Evolutionary conservation across 2,113 vertebrate species (phyloP), one percentile per base, ranked within the genome.

Genomic region (Oreamnos americanus): DNA sequence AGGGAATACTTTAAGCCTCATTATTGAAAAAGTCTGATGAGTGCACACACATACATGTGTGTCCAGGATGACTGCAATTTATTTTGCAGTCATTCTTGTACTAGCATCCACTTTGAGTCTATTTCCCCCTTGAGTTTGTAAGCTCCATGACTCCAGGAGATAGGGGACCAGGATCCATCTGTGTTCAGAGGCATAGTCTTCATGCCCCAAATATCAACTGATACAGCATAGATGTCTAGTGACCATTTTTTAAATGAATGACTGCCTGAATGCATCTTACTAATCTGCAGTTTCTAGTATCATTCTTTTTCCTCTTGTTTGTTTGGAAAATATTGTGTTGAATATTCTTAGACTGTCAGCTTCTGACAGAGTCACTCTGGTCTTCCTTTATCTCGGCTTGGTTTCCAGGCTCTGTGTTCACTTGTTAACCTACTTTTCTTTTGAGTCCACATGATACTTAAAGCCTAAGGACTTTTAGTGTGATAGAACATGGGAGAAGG

Each of bases 91-190:
- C 45, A 47, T 71, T 71, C 7, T 58, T 60, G 26, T 47, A 49
- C 36, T 13, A 25, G 17, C 49, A 79, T 12, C 83, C 33, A 49
- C 26, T 64, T 39, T 28, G 49, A 36, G 39, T 84, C 74, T 33
- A 8, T 47, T 28, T 67, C 7, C 19, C 33, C 5, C 60, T 15
- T 1, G 28, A 28, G 16, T 49, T 12, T 60, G 28, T 45, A 30
- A 84, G 55, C 19, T 49, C 4, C 53, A 6, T 13, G 13, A 62
- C 4, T 25, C 47, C 8, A 39, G 6, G 49, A 51, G 8, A 83
- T 2, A 28, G 23, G 51, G 3, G 1, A 67, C 14, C 30, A 39
- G 19, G 9, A 30, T 33, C 30, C 7, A 0, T 64, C 30, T 64
- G 5, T 87, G 17, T 51, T 86, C 3, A 12, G 9, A 67, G 30